Base-by-base conservation (phyloP, 1,140 invertebrate species). In the Coptotermes formosanus region DNA sequence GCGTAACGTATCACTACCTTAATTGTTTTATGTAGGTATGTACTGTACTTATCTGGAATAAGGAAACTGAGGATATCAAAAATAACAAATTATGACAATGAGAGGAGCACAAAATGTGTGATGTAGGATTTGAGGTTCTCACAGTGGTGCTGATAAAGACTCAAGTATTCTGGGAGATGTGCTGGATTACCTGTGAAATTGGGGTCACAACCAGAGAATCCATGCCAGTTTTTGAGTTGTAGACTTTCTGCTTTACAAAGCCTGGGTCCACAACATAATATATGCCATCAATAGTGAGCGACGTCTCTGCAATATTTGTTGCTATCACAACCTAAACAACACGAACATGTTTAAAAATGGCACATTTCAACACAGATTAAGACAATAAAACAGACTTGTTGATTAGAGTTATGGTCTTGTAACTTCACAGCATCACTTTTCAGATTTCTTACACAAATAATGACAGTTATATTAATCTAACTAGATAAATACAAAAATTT, bases 241-340 rank as follows among this genome's bases (percentile, higher is more conserved):
- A 99, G 2, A 99, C 98, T 90, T 99, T 99, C 91, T 99, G 99
- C 90, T 99, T 99, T 0, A 99, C 99, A 93, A 99, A 99, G 1
- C 99, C 98, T 0, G 99, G 99, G 93, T 99, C 99, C 1, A 99
- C 98, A 2, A 99, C 99, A 91, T 99, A 99, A 91, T 97, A 99
- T 87, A 99, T 99, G 3, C 99, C 99, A 92, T 99, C 98, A 84
- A 99, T 99, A 0, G 99, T 99, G 12, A 99, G 92, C 4, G 98
- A 99, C 0, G 99, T 99, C 91, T 99, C 99, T 0, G 99, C 99
- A 89, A 99, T 99, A 90, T 99, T 99, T 2, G 99, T 99, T 0
- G 99, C 99, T 88, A 99, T 99, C 0, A 99, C 98, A 32, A 99
- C 95, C 93, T 94, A 87, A 69, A 91, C 89, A 84, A 87, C 9